phyloP scores from a whole-genome alignment of 2,113 vertebrate genomes.

The Lophotis ruficrista region DNA sequence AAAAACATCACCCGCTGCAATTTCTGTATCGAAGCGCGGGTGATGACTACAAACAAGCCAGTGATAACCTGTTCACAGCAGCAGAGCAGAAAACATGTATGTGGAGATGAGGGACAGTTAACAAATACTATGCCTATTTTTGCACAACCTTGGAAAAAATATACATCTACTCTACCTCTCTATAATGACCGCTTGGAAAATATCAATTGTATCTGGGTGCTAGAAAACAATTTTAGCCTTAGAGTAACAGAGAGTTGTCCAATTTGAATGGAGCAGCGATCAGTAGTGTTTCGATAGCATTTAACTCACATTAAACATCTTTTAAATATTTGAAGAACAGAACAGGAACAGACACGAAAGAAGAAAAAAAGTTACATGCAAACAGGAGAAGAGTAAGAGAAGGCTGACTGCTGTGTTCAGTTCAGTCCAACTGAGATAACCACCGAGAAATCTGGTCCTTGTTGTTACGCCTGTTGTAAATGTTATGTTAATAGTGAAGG shows the following conservation, averaged over 20 bases:
- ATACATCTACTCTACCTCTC: not conserved
- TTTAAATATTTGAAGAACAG: not conserved
- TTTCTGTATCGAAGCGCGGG: not conserved
- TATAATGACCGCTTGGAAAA: not conserved
- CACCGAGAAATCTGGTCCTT: not conserved
- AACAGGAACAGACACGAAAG: not conserved
- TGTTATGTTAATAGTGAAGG: not conserved
- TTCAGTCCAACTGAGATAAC: not conserved
- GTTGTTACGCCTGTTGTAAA: not conserved
- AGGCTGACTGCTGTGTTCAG: not conserved
- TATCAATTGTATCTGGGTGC: not conserved
- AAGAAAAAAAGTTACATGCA: not conserved
- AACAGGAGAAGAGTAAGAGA: not conserved
- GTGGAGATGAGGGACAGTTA: not conserved
- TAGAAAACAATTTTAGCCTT: not conserved
- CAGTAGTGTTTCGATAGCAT: not conserved
- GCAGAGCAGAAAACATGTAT: not conserved
- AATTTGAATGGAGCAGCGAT: not conserved
- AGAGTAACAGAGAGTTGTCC: not conserved
- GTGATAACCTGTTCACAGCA: not conserved
- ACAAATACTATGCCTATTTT: not conserved
- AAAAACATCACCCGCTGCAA: not conserved
- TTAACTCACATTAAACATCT: not conserved
- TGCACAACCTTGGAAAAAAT: not conserved
- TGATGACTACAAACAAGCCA: not conserved